Evolutionary conservation across 2,113 vertebrate species (phyloP).

Genomic region (Dasyornis broadbenti): DNA sequence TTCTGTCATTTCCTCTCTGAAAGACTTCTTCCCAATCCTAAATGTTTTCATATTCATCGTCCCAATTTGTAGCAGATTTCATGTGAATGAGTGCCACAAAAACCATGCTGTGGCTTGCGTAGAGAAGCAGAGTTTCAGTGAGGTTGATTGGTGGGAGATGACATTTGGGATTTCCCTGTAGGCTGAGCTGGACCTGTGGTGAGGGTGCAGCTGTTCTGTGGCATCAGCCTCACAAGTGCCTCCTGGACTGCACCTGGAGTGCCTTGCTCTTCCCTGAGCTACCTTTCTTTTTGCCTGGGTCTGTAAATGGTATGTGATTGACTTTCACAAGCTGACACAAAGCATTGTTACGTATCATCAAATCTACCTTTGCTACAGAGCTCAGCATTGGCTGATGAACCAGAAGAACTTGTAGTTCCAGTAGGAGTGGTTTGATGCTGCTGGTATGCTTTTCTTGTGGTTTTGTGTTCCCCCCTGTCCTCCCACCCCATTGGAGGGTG

Average conservation of each 20-base stretch:
- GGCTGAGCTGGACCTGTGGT: background rate
- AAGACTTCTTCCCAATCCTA: background rate
- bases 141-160: background rate
- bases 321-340: slow-evolving; percentile 23
- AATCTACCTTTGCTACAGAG: background rate
- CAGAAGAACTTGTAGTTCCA: slow-evolving; percentile 47
- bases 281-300: background rate
- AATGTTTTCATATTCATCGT: background rate
- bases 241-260: background rate
- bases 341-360: background rate
- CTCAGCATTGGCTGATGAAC: slow-evolving; percentile 1
- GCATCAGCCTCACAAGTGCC: background rate
- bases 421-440: slow-evolving; percentile 22
- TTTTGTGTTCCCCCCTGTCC: background rate
- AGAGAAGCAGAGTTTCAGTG: background rate
- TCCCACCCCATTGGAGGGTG: background rate
- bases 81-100: background rate
- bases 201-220: background rate
- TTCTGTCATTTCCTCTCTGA: background rate
- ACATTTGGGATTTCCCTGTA: background rate
- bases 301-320: background rate
- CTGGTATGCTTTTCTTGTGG: slow-evolving; percentile 45
- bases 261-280: background rate
- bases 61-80: background rate
- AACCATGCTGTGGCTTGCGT: background rate